phyloP scores from a whole-genome alignment of 1,140 invertebrate genomes.

The Philopotamus ludificatus region DNA sequence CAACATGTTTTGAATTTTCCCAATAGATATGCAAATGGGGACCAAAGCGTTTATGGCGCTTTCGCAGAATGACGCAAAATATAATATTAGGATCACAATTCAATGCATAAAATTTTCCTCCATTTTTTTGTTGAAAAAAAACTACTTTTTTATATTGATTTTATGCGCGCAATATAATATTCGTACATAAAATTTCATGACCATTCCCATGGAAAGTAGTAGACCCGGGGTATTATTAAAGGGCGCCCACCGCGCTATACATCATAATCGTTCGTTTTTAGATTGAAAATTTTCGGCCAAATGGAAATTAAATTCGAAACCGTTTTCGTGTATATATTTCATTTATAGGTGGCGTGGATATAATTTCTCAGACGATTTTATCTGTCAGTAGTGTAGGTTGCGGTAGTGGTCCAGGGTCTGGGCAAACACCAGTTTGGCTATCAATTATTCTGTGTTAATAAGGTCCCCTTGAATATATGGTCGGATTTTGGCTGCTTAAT shows the following conservation, averaged over 20 bases:
- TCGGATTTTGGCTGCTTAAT: conserved; percentile 15
- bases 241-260: too few relatives aligned
- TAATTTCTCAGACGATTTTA: neutral
- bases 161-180: too few relatives aligned
- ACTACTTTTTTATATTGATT: too few relatives aligned
- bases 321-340: too few relatives aligned
- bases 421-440: neutral
- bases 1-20: conserved; percentile 30
- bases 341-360: too few relatives aligned
- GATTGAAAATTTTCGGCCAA: too few relatives aligned
- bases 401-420: neutral
- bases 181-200: too few relatives aligned
- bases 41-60: conserved; percentile 32
- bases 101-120: conserved; percentile 26
- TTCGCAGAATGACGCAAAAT: conserved; percentile 25
- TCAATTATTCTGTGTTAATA: conserved; percentile 23
- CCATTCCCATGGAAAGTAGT: too few relatives aligned
- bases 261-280: too few relatives aligned
- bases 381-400: neutral
- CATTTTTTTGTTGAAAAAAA: too few relatives aligned
- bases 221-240: too few relatives aligned
- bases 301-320: too few relatives aligned
- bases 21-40: conserved; percentile 32
- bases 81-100: conserved; percentile 25
- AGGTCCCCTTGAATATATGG: conserved; percentile 6